phyloP scores from a whole-genome alignment of 2,888 invertebrate species.

The Dioctria linearis region DNA sequence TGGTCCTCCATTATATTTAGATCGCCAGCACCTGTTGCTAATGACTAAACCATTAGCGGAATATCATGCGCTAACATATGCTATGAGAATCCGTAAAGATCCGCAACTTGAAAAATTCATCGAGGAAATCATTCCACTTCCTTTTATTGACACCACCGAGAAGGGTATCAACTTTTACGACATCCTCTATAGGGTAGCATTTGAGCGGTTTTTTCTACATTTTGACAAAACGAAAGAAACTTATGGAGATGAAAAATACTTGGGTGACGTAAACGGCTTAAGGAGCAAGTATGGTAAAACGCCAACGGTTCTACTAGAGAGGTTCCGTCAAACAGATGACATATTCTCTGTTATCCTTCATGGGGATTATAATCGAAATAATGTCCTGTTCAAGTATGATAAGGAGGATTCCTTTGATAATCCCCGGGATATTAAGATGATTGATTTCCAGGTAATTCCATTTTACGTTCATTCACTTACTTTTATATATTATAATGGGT shows the following conservation, averaged over 20 bases:
- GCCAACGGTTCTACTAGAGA: slow-evolving; percentile 65
- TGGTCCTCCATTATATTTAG: slow-evolving; percentile 66
- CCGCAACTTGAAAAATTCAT: slow-evolving; percentile 62
- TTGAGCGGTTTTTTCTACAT: slow-evolving; percentile 67
- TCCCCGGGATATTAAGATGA: slow-evolving; percentile 64
- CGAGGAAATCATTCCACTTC: slow-evolving; percentile 62
- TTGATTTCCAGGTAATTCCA: slow-evolving; percentile 63
- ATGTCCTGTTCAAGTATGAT: slow-evolving; percentile 67
- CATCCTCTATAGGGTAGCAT: slow-evolving; percentile 64
- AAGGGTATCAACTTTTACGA: slow-evolving; percentile 63
- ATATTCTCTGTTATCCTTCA: slow-evolving; percentile 66
- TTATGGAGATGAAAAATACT: slow-evolving; percentile 54
- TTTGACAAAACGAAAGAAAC: slow-evolving; percentile 61
- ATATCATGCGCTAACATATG: slow-evolving; percentile 68
- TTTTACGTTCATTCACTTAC: slow-evolving; percentile 17
- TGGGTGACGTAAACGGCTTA: slow-evolving; percentile 62
- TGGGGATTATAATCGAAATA: slow-evolving; percentile 70
- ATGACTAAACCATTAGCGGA: slow-evolving; percentile 65
- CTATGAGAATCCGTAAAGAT: slow-evolving; percentile 63
- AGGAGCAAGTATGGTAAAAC: slow-evolving; percentile 63
- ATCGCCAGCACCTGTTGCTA: slow-evolving; percentile 64
- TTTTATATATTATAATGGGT: neutral
- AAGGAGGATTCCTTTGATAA: slow-evolving; percentile 51
- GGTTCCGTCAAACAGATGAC: slow-evolving; percentile 63
- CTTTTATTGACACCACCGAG: slow-evolving; percentile 60